phyloP scores from a whole-genome alignment of 2,888 invertebrate species.

The Pimpla rufipes region DNA sequence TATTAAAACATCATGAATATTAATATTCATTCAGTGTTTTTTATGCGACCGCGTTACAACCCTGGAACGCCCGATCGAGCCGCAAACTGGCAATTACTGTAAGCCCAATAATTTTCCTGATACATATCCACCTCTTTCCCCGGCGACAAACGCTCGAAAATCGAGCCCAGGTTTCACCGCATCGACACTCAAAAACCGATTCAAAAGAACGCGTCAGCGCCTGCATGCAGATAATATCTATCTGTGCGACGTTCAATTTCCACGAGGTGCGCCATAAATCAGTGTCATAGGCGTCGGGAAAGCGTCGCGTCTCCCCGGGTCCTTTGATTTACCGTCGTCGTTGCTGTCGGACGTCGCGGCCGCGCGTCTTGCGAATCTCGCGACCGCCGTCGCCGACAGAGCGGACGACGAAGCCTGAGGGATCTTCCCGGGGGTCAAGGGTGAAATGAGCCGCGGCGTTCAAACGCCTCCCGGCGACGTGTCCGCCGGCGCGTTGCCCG shows the following conservation, averaged over 20 bases:
- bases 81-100: no score
- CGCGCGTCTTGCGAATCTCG: conserved; percentile 38
- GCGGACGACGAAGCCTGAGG: conserved; percentile 47
- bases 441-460: conserved; percentile 74
- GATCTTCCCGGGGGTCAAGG: conserved; percentile 70
- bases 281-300: conserved; percentile 70
- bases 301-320: conserved; percentile 60
- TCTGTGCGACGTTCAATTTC: conserved; percentile 68
- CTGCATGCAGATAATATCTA: conserved; percentile 64
- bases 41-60: no score
- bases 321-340: conserved; percentile 75
- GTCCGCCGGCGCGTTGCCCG: conserved; percentile 2
- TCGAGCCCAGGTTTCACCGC: not conserved
- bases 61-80: no score
- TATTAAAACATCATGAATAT: no score
- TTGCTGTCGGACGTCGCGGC: no score
- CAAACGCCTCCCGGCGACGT: conserved; percentile 40
- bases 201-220: conserved; percentile 27
- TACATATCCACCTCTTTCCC: no score
- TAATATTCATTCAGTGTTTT: no score
- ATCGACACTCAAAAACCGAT: not conserved
- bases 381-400: conserved; percentile 50
- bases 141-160: not conserved
- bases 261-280: conserved; percentile 70
- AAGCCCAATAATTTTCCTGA: no score